Evolutionary conservation across 2,888 invertebrate genomes (phyloP).

Genomic region (Carpatolechia fugitivella): DNA sequence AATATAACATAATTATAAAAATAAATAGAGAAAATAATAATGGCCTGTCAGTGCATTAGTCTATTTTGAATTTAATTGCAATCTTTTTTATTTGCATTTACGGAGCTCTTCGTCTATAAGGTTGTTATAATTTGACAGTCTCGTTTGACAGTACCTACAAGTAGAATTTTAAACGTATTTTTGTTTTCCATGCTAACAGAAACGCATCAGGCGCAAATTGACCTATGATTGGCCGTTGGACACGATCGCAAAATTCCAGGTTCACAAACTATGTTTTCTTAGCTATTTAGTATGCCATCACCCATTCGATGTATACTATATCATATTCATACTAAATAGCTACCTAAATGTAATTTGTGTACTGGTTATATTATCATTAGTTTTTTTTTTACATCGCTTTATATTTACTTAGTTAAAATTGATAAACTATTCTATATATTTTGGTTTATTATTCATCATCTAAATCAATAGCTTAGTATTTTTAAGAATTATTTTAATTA

Average conservation of each 20-base stretch:
- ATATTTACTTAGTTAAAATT: neutral
- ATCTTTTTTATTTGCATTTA: too few relatives aligned
- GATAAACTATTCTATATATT: too few relatives aligned
- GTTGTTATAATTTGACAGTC: too few relatives aligned
- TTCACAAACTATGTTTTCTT: slow-evolving; percentile 43
- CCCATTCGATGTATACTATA: slow-evolving; percentile 32
- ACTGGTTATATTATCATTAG: slow-evolving; percentile 16
- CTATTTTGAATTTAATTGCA: too few relatives aligned
- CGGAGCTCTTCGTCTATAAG: too few relatives aligned
- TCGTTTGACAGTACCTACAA: too few relatives aligned
- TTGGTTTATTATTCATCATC: too few relatives aligned
- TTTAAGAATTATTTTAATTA: too few relatives aligned
- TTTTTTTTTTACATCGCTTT: neutral
- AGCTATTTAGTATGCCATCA: slow-evolving; percentile 50
- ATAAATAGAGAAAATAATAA: too few relatives aligned
- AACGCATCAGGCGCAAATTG: slow-evolving; percentile 41
- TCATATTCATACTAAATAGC: slow-evolving; percentile 45
- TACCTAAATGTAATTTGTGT: slow-evolving; percentile 46
- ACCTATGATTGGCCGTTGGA: slow-evolving; percentile 46
- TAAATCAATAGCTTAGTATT: too few relatives aligned
- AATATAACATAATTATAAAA: too few relatives aligned
- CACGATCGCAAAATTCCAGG: slow-evolving; percentile 42
- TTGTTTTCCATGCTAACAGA: slow-evolving; percentile 37
- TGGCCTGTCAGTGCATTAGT: too few relatives aligned
- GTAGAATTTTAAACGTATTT: slow-evolving; percentile 10